Evolutionary conservation across 2,113 vertebrate species (phyloP).

Genomic region (Ornithorhynchus anatinus): DNA sequence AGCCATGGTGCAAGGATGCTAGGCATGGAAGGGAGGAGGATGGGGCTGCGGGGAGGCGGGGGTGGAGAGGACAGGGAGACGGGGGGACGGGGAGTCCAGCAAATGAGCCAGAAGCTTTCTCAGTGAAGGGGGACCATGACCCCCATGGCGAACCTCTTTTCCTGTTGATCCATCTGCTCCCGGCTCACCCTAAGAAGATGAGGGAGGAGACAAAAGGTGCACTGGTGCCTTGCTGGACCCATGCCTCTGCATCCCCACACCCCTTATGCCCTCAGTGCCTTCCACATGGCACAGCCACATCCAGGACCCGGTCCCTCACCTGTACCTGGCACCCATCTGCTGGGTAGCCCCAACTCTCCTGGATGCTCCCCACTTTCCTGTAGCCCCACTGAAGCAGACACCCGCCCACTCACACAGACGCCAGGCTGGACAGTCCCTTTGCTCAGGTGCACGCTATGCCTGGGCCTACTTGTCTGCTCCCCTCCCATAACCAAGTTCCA

Average conservation of each 20-base stretch:
- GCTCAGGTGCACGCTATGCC: too few species aligned
- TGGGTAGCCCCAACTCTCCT: too few species aligned
- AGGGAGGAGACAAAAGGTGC: neutral
- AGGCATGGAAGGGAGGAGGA: neutral
- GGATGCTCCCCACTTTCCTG: neutral
- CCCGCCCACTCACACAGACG: neutral
- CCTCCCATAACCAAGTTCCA: neutral
- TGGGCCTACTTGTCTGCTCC: too few species aligned
- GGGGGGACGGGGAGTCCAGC: neutral
- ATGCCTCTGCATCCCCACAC: neutral
- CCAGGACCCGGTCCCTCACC: neutral
- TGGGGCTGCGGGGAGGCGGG: neutral
- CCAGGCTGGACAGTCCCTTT: neutral
- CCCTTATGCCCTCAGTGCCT: neutral
- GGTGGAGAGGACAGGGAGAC: neutral
- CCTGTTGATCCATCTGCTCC: slow-evolving; percentile 81
- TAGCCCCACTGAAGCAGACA: too few species aligned
- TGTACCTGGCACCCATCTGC: too few species aligned
- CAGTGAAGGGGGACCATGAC: fast-evolving
- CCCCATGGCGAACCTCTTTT: slow-evolving; percentile 83
- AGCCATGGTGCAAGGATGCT: neutral
- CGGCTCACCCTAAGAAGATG: slow-evolving; percentile 82
- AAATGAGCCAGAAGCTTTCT: too few species aligned
- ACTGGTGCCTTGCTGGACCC: neutral
- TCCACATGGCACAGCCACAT: neutral